Evolutionary conservation across 2,113 vertebrate genomes (phyloP), one percentile per base, ranked within the genome.

Genomic region (Pandion haliaetus): DNA sequence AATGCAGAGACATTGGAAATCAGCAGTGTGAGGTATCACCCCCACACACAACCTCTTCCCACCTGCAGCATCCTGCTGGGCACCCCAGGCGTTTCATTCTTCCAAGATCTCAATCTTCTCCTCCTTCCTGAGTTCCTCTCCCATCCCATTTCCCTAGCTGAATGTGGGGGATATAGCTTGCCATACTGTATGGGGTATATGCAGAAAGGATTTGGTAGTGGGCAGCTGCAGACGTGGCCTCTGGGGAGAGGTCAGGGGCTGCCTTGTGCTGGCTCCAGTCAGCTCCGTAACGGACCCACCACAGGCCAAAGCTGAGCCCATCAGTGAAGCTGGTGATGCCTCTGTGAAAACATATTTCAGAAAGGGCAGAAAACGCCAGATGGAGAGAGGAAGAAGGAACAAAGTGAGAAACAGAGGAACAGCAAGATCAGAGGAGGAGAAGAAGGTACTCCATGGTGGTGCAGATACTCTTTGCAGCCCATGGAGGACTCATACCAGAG

Each of bases 261-360:
- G 36, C 36, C 62, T 50, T 36, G 17, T 61, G 14, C 26, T 67
- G 45, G 8, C 42, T 45, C 38, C 58, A 47, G 58, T 19, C 69
- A 65, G n/a, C 57, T 49, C 28, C 0, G 0, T 28, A 61, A 26
- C 0, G 0, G 47, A 71, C 40, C 7, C 26, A 25, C n/a, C 42
- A 14, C 12, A 36, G n/a, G 12, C 52, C 52, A 45, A 36, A 47
- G 57, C 50, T 65, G 44, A 65, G 45, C 28, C 52, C 58, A 18
- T 17, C 47, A 45, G 36, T 13, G 70, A 34, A 38, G 62, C 38
- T 50, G 50, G 21, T 19, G 65, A 38, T 42, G 38, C 59, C 62
- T 83, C 34, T 69, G 17, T 63, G 42, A 54, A 74, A 79, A n/a
- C 24, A 2, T 26, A 18, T 40, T 86, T 36, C 73, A 67, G 63